Percentiles rank a stretch among this genome's conserved stretches.
Conservation (phyloP, 2,888 invertebrate genomes). For the Coelinius sp. region DNA sequence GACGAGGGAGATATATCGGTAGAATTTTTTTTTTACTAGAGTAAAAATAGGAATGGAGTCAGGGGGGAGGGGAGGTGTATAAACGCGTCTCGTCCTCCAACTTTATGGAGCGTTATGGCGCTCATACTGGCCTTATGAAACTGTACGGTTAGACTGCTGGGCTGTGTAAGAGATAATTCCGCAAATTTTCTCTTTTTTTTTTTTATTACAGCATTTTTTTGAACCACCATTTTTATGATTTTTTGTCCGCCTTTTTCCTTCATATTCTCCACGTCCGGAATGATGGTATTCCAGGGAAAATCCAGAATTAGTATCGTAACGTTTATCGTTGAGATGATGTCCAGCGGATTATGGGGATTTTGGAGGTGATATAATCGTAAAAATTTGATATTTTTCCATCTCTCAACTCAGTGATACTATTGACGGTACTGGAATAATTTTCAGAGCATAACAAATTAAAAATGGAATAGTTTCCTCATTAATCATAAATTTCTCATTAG, state of each 20-base stretch:
- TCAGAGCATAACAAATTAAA: too few relatives aligned
- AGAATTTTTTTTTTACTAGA: background rate
- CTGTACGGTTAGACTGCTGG: background rate
- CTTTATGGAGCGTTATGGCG: constrained; percentile 16
- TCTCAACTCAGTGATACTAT: too few relatives aligned
- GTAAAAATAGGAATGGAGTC: background rate
- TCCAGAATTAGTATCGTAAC: constrained; percentile 10
- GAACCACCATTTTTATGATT: background rate
- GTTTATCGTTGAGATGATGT: background rate
- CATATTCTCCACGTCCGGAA: constrained; percentile 5
- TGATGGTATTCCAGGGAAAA: constrained; percentile 3
- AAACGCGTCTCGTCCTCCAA: constrained; percentile 21
- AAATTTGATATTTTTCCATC: too few relatives aligned
- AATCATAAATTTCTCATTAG: background rate
- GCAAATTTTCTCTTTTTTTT: background rate
- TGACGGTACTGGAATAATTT: too few relatives aligned
- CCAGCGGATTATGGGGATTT: background rate
- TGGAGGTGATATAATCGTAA: background rate
- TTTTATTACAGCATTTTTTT: background rate
- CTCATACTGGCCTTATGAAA: constrained; percentile 10
- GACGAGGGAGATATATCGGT: background rate
- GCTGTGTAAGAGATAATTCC: constrained; percentile 21
- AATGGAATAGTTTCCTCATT: too few relatives aligned
- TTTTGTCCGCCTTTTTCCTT: background rate
- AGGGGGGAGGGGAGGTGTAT: background rate